Conservation (phyloP, 2,113 vertebrate species). For the Leptodactylus fuscus region DNA sequence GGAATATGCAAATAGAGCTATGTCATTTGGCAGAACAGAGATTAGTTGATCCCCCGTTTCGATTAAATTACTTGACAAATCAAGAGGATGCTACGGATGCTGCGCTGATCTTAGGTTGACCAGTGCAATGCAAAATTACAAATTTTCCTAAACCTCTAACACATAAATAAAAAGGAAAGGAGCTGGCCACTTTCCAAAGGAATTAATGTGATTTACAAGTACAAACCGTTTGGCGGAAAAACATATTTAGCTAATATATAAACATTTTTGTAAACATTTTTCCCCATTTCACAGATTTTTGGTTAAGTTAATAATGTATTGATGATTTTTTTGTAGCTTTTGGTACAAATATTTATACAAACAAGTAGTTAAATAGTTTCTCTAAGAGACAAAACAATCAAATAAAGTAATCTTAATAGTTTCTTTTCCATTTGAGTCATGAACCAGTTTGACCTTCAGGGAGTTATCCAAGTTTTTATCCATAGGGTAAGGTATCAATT, state of each 20-base stretch:
- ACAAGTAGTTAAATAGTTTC: neutral
- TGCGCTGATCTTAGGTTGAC: conserved; percentile 23
- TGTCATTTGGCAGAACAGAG: conserved; percentile 24
- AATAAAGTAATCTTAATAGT: no score
- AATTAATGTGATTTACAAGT: conserved; percentile 14
- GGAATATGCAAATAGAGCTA: conserved; percentile 16
- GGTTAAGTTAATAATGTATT: neutral
- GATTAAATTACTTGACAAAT: conserved; percentile 8
- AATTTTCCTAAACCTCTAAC: conserved; percentile 14
- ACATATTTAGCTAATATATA: conserved; percentile 4
- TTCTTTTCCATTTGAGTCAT: no score
- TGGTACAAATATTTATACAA: neutral
- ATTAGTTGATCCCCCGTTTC: conserved; percentile 36
- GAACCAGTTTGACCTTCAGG: no score
- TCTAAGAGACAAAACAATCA: no score
- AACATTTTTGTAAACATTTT: neutral
- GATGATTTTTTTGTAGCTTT: neutral
- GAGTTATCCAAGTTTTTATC: no score
- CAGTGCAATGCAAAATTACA: conserved; percentile 18
- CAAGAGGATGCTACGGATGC: conserved; percentile 15
- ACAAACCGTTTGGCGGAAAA: neutral
- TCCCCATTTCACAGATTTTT: neutral
- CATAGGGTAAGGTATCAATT: no score
- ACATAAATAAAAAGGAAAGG: neutral
- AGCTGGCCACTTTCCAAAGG: conserved; percentile 4